These are phyloP conservation scores for Minunthozetes semirufus DNA, from an alignment of 2,888 invertebrate genomes.

Conservation along the genomic window DNA sequence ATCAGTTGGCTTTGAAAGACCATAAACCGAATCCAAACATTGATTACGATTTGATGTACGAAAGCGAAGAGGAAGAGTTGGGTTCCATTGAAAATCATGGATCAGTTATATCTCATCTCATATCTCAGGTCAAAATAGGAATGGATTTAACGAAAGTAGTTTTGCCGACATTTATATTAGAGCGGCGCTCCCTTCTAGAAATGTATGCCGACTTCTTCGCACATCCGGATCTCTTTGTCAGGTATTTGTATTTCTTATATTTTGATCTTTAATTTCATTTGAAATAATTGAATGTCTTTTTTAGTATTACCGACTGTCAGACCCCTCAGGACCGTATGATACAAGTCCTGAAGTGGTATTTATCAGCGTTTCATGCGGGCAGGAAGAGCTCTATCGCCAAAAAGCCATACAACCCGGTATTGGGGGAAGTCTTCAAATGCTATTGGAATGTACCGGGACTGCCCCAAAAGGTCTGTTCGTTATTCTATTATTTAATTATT, in stretches of 20 bases:
- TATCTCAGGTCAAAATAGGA: conserved; percentile 96
- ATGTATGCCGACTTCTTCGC: conserved; percentile 99
- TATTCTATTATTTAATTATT: background rate
- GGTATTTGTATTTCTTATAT: no score
- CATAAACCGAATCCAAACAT: background rate
- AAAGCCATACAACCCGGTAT: conserved; percentile 55
- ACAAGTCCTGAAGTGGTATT: conserved; percentile 90
- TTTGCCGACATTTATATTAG: conserved; percentile 95
- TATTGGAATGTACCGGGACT: conserved; percentile 49
- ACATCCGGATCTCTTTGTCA: conserved; percentile 92
- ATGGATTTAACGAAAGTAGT: conserved; percentile 99
- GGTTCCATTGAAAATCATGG: conserved; percentile 93
- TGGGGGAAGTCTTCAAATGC: conserved; percentile 55
- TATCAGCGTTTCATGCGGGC: conserved; percentile 97
- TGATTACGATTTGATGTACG: conserved; percentile 39
- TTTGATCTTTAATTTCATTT: no score
- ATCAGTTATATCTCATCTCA: conserved; percentile 88
- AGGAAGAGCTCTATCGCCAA: conserved; percentile 59
- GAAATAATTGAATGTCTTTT: conserved; percentile 44
- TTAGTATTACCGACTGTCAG: conserved; percentile 78
- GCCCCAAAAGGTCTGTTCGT: conserved; percentile 63
- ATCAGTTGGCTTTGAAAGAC: background rate
- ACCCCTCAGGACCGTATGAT: conserved; percentile 84
- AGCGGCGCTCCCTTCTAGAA: conserved; percentile 90
- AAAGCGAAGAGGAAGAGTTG: conserved; percentile 50